These are phyloP conservation scores for Scolopax bukidnonensis DNA, from an alignment of 2,797 vertebrate genomes.

Conservation along the genomic window DNA sequence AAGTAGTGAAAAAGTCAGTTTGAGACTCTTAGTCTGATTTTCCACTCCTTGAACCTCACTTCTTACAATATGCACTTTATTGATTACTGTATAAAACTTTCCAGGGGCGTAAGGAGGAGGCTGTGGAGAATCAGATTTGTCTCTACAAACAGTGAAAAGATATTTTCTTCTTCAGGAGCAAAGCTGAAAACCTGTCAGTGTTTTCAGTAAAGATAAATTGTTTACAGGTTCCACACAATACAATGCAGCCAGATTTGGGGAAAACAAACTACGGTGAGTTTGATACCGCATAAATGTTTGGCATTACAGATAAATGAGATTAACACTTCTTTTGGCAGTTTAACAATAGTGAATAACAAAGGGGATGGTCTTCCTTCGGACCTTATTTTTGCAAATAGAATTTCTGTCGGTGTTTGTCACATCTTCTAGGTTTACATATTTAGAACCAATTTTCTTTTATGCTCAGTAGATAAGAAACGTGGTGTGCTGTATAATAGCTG, in stretches of 20 bases:
- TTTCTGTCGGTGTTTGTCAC: slow-evolving; percentile 6
- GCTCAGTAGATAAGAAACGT: not conserved
- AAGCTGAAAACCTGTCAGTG: not conserved
- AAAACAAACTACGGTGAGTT: not conserved
- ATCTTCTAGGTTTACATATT: not conserved
- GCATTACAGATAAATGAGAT: not conserved
- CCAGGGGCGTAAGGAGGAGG: not conserved
- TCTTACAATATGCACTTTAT: not conserved
- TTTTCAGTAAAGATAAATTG: not conserved
- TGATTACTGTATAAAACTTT: not conserved
- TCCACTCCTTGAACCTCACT: not conserved
- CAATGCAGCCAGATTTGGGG: not conserved
- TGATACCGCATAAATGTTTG: not conserved
- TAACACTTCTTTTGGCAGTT: not conserved
- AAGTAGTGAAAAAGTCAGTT: not conserved
- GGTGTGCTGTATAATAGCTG: not conserved
- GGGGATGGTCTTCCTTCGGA: not conserved
- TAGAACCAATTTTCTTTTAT: slow-evolving; percentile 23
- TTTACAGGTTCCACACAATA: not conserved
- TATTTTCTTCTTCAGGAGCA: not conserved
- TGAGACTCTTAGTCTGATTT: not conserved
- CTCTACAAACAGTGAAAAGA: not conserved
- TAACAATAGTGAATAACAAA: not conserved
- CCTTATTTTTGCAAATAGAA: not conserved
- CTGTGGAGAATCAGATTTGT: not conserved